A percentile compares a stretch with the other conserved stretches of the same genome.
Evolutionary conservation across 2,888 invertebrate species (phyloP).

Genomic region (Diarsia rubi): DNA sequence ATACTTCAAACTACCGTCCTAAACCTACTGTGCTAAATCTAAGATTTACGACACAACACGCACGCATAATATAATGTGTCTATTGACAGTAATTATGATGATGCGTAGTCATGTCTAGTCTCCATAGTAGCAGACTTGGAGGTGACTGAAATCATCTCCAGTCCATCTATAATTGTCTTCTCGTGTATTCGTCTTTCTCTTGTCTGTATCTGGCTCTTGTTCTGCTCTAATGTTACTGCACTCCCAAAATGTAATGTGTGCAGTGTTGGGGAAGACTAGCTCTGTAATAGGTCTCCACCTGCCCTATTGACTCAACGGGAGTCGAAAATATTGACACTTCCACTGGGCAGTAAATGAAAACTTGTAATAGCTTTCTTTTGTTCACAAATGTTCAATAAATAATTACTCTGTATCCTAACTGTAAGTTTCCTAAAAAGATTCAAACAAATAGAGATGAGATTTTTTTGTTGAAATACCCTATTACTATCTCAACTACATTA

Average conservation of each 20-base stretch:
- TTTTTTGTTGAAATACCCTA: too few relatives aligned
- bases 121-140: background rate
- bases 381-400: background rate
- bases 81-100: background rate
- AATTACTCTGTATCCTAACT: background rate
- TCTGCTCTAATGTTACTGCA: background rate
- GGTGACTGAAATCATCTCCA: background rate
- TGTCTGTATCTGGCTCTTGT: background rate
- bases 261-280: background rate
- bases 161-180: background rate
- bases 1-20: background rate
- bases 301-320: background rate
- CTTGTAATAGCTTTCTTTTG: background rate
- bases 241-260: background rate
- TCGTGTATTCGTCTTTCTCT: background rate
- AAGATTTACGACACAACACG: slow-evolving; percentile 10
- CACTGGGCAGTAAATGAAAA: background rate
- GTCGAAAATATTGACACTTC: background rate
- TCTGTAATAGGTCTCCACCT: rapidly evolving
- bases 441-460: too few relatives aligned
- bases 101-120: background rate
- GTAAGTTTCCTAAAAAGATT: background rate
- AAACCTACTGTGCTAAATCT: slow-evolving; percentile 29
- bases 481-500: background rate
- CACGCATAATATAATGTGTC: background rate